Conservation (phyloP, 2,888 invertebrate genomes). For the Anoncus sp. region DNA sequence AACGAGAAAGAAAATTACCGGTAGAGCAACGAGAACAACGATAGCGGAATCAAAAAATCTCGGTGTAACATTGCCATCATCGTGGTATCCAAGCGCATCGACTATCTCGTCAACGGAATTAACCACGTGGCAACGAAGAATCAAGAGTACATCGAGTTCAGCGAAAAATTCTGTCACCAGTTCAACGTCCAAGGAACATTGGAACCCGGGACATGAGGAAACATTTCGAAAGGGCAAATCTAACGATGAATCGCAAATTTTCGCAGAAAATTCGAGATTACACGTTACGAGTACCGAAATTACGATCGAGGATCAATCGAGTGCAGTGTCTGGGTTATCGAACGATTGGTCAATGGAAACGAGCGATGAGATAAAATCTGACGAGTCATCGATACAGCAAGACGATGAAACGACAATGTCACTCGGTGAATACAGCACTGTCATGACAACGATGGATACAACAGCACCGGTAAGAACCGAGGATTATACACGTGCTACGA, state of each 20-base stretch:
- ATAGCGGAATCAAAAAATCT: constrained; percentile 54
- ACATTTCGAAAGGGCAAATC: constrained; percentile 32
- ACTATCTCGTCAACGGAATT: constrained; percentile 64
- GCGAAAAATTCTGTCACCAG: constrained; percentile 55
- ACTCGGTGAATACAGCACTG: constrained; percentile 79
- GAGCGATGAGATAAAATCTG: constrained; percentile 83
- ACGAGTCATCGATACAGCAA: constrained; percentile 79
- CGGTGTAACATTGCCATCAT: constrained; percentile 66
- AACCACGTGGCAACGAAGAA: constrained; percentile 48
- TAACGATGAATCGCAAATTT: background rate
- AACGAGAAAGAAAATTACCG: constrained; percentile 68
- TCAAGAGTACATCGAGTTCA: constrained; percentile 52
- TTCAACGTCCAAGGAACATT: constrained; percentile 8
- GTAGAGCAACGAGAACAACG: constrained; percentile 65
- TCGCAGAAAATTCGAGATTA: background rate
- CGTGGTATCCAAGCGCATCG: constrained; percentile 69
- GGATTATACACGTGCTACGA: constrained; percentile 84
- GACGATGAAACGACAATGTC: constrained; percentile 80
- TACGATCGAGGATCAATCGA: constrained; percentile 7
- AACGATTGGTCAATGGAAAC: constrained; percentile 83
- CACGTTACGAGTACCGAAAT: constrained; percentile 8
- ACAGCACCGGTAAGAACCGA: constrained; percentile 86
- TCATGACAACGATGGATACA: constrained; percentile 84
- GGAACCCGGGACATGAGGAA: background rate
- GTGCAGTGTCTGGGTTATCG: background rate